A percentile compares a stretch with the other conserved stretches of the same genome.
phyloP scores from a whole-genome alignment of 2,888 invertebrate genomes.

The Keiferia lycopersicella region DNA sequence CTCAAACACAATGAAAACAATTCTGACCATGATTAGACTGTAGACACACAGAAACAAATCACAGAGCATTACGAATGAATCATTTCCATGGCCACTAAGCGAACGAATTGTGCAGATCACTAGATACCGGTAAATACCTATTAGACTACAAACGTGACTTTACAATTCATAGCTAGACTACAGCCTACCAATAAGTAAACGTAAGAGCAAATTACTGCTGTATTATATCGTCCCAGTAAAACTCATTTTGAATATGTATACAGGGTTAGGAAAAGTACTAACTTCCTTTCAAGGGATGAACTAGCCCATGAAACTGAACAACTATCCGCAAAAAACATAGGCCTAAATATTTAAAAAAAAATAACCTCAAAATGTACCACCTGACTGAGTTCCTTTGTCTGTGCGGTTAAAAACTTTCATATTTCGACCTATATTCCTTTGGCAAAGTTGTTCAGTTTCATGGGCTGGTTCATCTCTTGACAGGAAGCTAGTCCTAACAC shows the following conservation, averaged over 20 bases:
- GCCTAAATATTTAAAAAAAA: not conserved
- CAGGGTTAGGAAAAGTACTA: no score
- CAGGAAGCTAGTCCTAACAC: not conserved
- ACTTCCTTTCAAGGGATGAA: no score
- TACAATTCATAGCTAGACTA: conserved; percentile 5
- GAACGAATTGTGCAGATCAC: conserved; percentile 20
- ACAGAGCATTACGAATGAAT: conserved; percentile 5
- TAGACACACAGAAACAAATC: conserved; percentile 15
- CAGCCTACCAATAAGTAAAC: not conserved
- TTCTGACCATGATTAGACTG: not conserved
- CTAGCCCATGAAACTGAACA: no score
- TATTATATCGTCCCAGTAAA: no score
- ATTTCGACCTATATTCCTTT: no score
- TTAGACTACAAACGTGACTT: conserved; percentile 24
- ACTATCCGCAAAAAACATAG: no score
- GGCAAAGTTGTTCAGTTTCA: not conserved
- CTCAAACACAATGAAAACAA: not conserved
- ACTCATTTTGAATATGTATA: no score
- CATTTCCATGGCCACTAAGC: conserved; percentile 11
- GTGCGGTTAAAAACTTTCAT: no score
- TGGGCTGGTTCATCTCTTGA: not conserved
- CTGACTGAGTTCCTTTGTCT: no score
- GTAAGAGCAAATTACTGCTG: not conserved
- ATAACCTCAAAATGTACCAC: no score
- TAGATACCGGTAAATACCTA: conserved; percentile 20